Evolutionary conservation across 2,797 vertebrate genomes (phyloP).

Genomic region (Pogoniulus pusillus): DNA sequence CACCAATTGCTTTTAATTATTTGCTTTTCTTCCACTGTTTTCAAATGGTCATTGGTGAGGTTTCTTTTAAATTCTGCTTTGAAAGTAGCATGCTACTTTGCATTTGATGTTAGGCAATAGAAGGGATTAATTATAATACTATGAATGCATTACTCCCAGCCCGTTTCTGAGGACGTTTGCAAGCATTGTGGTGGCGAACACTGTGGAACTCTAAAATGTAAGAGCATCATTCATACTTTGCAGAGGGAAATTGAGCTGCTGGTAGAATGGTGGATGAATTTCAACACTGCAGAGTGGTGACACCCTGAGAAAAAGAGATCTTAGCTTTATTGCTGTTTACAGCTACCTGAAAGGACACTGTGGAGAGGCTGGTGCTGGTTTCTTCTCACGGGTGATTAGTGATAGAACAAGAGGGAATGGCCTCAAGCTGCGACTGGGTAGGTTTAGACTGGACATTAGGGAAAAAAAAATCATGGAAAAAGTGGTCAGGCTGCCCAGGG

Average conservation of each 20-base stretch:
- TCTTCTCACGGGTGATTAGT: too few species aligned
- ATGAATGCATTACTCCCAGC: background rate
- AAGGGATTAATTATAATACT: background rate
- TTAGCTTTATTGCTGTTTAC: background rate
- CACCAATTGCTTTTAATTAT: constrained; percentile 22
- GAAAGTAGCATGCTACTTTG: background rate
- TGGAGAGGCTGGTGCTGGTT: too few species aligned
- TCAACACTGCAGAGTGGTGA: background rate
- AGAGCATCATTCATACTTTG: background rate
- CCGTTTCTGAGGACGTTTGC: background rate
- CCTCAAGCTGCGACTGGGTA: too few species aligned
- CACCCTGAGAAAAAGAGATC: background rate
- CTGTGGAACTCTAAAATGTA: background rate
- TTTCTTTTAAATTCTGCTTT: constrained; percentile 11
- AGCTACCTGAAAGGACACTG: too few species aligned
- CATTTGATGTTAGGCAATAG: background rate
- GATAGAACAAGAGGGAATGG: too few species aligned
- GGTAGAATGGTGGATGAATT: background rate
- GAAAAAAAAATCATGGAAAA: too few species aligned
- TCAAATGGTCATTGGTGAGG: background rate
- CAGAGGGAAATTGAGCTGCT: background rate
- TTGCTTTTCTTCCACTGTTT: background rate
- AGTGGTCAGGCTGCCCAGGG: too few species aligned
- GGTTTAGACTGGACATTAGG: too few species aligned
- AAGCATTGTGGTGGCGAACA: background rate